A percentile compares a stretch with the other conserved stretches of the same genome.
These are phyloP conservation scores for Connochaetes taurinus DNA, from an alignment of 2,113 vertebrate genomes.

Conservation along the genomic window DNA sequence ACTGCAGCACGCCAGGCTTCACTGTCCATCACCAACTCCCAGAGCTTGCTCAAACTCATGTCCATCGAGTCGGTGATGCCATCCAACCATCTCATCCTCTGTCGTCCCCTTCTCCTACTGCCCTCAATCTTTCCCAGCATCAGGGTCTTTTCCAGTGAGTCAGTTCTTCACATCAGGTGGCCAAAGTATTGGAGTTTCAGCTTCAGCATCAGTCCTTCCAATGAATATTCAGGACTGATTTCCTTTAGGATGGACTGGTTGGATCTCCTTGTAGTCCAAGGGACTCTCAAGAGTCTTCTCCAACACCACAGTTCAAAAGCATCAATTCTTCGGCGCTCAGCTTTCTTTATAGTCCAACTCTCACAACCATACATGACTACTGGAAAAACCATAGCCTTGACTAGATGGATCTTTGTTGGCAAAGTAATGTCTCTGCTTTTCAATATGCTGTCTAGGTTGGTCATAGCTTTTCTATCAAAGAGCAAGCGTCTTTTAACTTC, in stretches of 20 bases:
- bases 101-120: neutral
- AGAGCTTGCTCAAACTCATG: neutral
- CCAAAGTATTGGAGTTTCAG: neutral
- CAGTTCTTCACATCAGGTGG: neutral
- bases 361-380: neutral
- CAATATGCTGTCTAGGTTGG: neutral
- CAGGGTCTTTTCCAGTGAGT: neutral
- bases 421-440: neutral
- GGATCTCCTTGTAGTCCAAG: neutral
- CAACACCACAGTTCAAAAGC: neutral
- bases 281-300: neutral
- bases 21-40: neutral
- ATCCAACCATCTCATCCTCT: neutral
- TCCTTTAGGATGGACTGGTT: neutral
- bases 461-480: neutral
- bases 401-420: neutral
- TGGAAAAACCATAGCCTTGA: neutral
- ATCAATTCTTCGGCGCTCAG: neutral
- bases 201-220: neutral
- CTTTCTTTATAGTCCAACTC: neutral
- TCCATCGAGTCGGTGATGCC: neutral
- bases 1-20: neutral
- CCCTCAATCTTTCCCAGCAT: neutral
- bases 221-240: neutral
- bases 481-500: neutral